Evolutionary conservation across 1,140 invertebrate species (phyloP), one percentile per base, ranked within the genome.

Genomic region (Matsumurasca onukii): DNA sequence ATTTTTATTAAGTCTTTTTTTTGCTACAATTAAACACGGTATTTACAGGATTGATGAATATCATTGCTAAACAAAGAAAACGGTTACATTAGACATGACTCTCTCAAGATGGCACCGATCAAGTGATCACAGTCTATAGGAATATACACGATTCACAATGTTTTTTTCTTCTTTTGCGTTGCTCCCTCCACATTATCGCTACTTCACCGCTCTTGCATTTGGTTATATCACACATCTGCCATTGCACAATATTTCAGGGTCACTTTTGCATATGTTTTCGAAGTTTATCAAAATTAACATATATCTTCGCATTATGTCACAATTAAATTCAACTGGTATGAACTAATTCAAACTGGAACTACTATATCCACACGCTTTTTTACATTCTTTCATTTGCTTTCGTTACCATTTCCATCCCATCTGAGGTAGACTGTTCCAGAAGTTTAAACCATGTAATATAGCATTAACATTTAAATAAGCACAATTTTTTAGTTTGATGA

Each of bases 381-480:
- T 5, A 5, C 55, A 59, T 27, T 29, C 55, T n/a, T 3, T 27
- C 3, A 59, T n/a, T 59, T 15, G 55, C 55, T 5, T 9, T 27
- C 25, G 25, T 29, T 22, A 59, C n/a, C 2, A 3, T 59, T 59
- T 59, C 30, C 2, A 29, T 13, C 5, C n/a, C 30, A 2, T 25
- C 55, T 22, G 25, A 15, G 5, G 30, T 9, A 27, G 12, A 9
- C 24, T 27, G 2, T 59, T 59, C 22, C 25, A 29, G 25, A n/a
- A n/a, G 3, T 59, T 25, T 13, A 13, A 59, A 22, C 55, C 25
- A 2, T 59, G 55, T 27, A 59, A 27, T 29, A 59, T 12, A 59
- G 30, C 55, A 59, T 59, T 9, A 59, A 59, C 55, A 59, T 59
- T 59, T 2, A 59, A 27, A 29, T 59, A 59, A 27, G 55, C 55